Percentiles rank a stretch among this genome's conserved stretches.
phyloP scores from a whole-genome alignment of 2,113 vertebrate genomes.

The Peromyscus leucopus region DNA sequence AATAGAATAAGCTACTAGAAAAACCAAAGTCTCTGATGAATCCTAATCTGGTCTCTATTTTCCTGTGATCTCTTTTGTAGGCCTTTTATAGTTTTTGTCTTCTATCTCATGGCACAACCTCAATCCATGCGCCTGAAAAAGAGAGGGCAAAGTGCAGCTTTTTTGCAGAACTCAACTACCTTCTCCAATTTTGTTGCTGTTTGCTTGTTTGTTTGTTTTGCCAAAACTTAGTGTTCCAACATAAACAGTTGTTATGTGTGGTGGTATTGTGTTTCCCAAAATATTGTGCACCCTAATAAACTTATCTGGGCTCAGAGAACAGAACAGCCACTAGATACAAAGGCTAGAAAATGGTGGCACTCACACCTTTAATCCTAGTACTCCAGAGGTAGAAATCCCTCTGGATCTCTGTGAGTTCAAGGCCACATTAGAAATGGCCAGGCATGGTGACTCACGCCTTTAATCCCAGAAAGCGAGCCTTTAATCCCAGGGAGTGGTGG shows the following conservation, averaged over 20 bases:
- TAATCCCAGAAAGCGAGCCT: no score
- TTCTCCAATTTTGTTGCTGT: not conserved
- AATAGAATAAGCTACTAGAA: not conserved
- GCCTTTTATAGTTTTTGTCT: not conserved
- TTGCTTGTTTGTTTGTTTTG: not conserved
- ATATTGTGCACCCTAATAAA: no score
- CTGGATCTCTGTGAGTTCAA: no score
- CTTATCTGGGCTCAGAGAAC: no score
- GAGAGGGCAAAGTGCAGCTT: not conserved
- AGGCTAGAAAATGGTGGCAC: no score
- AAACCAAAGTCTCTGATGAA: not conserved
- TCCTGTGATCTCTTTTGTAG: not conserved
- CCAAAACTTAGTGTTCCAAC: not conserved
- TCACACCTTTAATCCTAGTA: no score
- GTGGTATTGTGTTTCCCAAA: no score
- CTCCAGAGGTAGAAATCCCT: no score
- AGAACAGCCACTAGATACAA: no score
- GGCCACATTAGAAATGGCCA: no score
- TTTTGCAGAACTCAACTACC: not conserved
- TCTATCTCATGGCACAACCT: not conserved
- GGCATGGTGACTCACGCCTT: no score
- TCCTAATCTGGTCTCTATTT: not conserved
- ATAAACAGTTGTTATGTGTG: not conserved
- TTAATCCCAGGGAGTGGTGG: no score
- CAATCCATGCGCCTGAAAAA: not conserved